phyloP scores from a whole-genome alignment of 2,888 invertebrate species.

The Tetheella fluctuosa region DNA sequence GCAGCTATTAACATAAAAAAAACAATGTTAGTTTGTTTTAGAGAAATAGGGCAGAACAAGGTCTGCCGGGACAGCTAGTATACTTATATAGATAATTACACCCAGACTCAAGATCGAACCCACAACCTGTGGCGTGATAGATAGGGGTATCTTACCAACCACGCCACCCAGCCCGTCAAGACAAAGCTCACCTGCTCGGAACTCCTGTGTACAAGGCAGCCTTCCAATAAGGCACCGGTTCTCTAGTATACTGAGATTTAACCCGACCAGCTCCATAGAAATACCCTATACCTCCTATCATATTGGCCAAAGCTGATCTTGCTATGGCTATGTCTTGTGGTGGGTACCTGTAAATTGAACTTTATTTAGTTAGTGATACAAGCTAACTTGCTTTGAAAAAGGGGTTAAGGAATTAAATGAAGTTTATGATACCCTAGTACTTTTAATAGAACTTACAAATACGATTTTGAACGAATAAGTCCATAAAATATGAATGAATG shows the following conservation, averaged over 20 bases:
- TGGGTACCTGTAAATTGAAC: constrained; percentile 70
- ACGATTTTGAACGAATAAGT: no score
- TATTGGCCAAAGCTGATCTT: constrained; percentile 94
- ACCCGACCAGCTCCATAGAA: constrained; percentile 97
- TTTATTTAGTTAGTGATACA: not conserved
- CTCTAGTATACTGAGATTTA: constrained; percentile 89
- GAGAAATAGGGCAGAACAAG: no score
- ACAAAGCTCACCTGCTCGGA: constrained; percentile 84
- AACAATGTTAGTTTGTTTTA: no score
- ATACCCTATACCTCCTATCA: constrained; percentile 98
- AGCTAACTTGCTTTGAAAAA: not conserved
- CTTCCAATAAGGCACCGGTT: constrained; percentile 97
- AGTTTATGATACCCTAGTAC: not conserved
- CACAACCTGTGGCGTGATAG: no score
- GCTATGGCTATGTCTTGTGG: constrained; percentile 89
- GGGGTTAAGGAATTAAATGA: not conserved
- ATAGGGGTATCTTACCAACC: no score
- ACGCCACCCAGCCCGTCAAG: no score
- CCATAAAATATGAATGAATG: no score
- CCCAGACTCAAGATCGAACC: no score
- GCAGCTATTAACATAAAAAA: no score
- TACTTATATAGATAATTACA: no score
- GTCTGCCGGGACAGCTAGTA: no score
- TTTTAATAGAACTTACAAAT: not conserved
- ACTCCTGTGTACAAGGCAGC: constrained; percentile 96